Evolutionary conservation across 2,113 vertebrate genomes (phyloP).

Genomic region (Laticauda colubrina): DNA sequence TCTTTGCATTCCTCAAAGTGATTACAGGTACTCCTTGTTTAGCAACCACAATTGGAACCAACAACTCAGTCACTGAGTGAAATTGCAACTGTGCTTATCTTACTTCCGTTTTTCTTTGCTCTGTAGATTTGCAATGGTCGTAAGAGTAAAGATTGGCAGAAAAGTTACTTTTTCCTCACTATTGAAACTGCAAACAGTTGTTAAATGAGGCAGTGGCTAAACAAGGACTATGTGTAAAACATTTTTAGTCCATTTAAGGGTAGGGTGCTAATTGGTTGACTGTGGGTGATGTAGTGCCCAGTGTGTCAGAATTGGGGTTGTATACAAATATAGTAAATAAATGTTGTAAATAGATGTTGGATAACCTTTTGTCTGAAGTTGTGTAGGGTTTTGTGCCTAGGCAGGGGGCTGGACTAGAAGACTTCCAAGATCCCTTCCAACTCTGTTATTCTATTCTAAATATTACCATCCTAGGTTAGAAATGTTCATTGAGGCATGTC

Average conservation of each 20-base stretch:
- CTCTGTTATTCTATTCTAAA: too few species aligned
- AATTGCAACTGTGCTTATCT: not conserved
- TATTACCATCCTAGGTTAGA: not conserved
- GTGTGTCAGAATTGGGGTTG: not conserved
- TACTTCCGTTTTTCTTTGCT: not conserved
- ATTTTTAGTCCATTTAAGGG: not conserved
- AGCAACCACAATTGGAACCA: not conserved
- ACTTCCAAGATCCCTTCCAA: too few species aligned
- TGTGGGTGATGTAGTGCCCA: not conserved
- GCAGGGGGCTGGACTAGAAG: too few species aligned
- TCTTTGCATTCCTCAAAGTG: too few species aligned
- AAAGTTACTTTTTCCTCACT: not conserved
- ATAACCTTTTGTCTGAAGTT: too few species aligned
- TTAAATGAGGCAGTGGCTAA: not conserved
- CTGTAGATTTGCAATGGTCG: not conserved
- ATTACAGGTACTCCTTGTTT: not conserved
- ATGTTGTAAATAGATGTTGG: not conserved
- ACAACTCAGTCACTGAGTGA: not conserved
- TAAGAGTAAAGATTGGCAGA: not conserved
- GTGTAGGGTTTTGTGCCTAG: too few species aligned
- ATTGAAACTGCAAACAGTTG: not conserved
- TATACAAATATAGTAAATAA: not conserved
- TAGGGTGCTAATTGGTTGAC: not conserved
- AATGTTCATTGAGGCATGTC: not conserved
- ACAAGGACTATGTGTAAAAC: not conserved